phyloP scores from a whole-genome alignment of 1,140 invertebrate genomes.

The Dreissena polymorpha region DNA sequence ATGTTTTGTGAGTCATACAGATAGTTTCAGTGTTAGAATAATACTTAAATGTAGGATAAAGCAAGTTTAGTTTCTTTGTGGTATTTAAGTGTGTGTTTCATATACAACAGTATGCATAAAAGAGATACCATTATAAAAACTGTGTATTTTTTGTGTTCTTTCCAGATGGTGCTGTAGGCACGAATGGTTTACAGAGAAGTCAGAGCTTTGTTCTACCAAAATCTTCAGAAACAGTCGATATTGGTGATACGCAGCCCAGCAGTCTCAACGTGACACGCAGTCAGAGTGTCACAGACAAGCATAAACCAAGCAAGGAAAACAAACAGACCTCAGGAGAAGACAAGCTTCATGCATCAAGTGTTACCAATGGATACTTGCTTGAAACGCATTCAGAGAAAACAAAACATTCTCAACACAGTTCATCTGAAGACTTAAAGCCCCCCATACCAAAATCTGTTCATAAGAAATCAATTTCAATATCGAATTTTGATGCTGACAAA shows the following conservation, averaged over 20 bases:
- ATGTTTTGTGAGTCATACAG: no score
- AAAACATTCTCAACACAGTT: neutral
- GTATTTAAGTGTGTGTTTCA: no score
- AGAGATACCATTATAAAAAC: no score
- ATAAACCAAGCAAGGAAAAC: neutral
- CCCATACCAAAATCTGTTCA: conserved; percentile 26
- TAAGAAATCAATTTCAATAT: conserved; percentile 10
- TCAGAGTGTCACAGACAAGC: conserved; percentile 48
- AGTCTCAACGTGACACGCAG: conserved; percentile 6
- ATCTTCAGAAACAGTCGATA: conserved; percentile 38
- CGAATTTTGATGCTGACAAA: no score
- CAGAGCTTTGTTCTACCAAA: conserved; percentile 44
- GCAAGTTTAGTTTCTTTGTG: no score
- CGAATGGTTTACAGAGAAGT: conserved; percentile 34
- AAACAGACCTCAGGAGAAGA: neutral
- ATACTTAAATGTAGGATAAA: no score
- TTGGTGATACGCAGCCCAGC: neutral
- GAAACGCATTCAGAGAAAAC: neutral
- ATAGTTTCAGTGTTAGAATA: no score
- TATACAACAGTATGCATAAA: no score
- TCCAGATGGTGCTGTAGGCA: conserved; percentile 36
- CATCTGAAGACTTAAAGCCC: neutral
- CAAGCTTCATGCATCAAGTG: no score
- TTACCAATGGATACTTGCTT: no score
- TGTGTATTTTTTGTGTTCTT: neutral